Evolutionary conservation across 1,140 invertebrate species (phyloP), one percentile per base, ranked within the genome.

Genomic region (Dufourea novaeangliae): DNA sequence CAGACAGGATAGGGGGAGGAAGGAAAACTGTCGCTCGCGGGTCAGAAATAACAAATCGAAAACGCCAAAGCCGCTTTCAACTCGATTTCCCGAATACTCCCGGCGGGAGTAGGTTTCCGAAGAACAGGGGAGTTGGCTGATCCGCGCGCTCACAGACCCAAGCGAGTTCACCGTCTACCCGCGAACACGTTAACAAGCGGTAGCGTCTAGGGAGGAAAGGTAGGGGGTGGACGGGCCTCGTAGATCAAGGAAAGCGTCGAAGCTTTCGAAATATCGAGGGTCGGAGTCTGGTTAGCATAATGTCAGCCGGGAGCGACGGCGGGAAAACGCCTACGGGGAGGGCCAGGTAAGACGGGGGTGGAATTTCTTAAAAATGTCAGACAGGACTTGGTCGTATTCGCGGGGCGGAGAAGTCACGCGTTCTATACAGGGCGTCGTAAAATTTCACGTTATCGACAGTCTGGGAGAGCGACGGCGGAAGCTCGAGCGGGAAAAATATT

Each of bases 291-390:
- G 89, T 91, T 91, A 90, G 90, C 88, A 90, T 91, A 90, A 91
- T 90, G 89, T 88, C 82, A 86, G 87, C 80, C 77, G 69, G 75
- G 72, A 82, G 84, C 83, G 81, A 78, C 83, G 75, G 59, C 50
- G 34, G 76, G 84, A 69, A 78, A 85, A 79, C 66, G 70, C 14
- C 29, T 32, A 2, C 14, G 14, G 50, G 39, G 29, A 71, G 32
- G 34, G 27, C 7, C 59, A 56, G 66, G 57, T 64, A 59, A 73
- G 78, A 80, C 81, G 83, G 82, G 82, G 84, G n/a, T 69, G 84
- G 88, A 89, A 90, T 89, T 90, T 90, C 88, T 91, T 88, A 88
- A 91, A 91, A 90, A 90, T 88, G 89, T 90, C 89, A 90, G 87
- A 86, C 83, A 82, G 83, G 57, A 78, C 57, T 39, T 54, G 64